Conservation (phyloP, 2,888 invertebrate genomes). For the Lissonota sp. region DNA sequence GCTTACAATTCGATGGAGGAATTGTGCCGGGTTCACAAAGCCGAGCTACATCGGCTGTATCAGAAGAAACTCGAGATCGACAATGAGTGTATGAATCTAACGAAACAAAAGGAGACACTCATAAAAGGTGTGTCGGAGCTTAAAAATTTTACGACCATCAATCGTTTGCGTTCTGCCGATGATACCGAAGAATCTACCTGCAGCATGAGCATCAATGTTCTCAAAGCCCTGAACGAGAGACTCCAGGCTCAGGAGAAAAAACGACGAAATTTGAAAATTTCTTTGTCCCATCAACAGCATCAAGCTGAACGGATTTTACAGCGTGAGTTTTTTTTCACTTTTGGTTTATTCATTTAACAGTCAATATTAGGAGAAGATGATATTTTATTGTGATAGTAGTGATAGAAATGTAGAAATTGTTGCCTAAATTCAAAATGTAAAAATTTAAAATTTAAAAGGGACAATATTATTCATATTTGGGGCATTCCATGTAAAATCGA, state of each 20-base stretch:
- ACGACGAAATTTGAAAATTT: slow-evolving; percentile 87
- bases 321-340: slow-evolving; percentile 84
- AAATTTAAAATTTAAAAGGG: too few relatives aligned
- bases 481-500: too few relatives aligned
- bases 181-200: slow-evolving; percentile 46
- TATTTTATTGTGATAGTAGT: too few relatives aligned
- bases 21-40: slow-evolving; percentile 64
- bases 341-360: slow-evolving; percentile 8
- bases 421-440: too few relatives aligned
- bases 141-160: slow-evolving; percentile 68
- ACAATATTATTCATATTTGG: too few relatives aligned
- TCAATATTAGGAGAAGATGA: too few relatives aligned
- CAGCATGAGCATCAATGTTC: slow-evolving; percentile 66
- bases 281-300: slow-evolving; percentile 87
- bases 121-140: slow-evolving; percentile 75
- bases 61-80: slow-evolving; percentile 72
- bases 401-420: too few relatives aligned
- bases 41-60: slow-evolving; percentile 67
- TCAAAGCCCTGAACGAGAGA: slow-evolving; percentile 74
- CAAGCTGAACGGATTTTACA: slow-evolving; percentile 87
- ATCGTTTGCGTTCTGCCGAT: slow-evolving; percentile 56
- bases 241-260: slow-evolving; percentile 86
- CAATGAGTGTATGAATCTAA: slow-evolving; percentile 69
- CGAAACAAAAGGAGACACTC: slow-evolving; percentile 74
- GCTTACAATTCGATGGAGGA: slow-evolving; percentile 66